These are phyloP conservation scores for Nibea albiflora DNA, from an alignment of 2,113 vertebrate species.

Conservation along the genomic window DNA sequence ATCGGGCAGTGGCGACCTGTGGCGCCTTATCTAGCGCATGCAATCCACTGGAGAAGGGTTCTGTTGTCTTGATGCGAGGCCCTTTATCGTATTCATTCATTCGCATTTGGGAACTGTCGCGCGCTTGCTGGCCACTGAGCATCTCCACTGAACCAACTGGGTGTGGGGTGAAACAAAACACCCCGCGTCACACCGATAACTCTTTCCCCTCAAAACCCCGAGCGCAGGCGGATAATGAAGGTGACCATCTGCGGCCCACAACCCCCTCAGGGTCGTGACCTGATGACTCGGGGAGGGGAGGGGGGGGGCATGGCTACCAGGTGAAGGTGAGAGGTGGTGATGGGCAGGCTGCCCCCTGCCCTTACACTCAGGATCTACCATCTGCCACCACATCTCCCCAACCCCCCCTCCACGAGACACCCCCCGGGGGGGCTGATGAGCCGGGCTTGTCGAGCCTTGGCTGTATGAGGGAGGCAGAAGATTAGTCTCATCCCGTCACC, in stretches of 20 bases:
- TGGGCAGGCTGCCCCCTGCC: constrained; percentile 67
- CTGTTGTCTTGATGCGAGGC: neutral
- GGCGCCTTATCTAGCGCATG: neutral
- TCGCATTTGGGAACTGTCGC: neutral
- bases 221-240: constrained; percentile 60
- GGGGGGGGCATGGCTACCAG: constrained; percentile 76
- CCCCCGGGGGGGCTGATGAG: constrained; percentile 62
- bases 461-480: constrained; percentile 25
- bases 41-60: neutral
- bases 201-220: constrained; percentile 25
- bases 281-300: constrained; percentile 68
- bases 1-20: neutral
- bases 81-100: neutral
- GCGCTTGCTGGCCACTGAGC: neutral
- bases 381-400: constrained; percentile 75
- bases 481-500: constrained; percentile 60
- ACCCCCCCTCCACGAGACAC: neutral
- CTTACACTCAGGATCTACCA: constrained; percentile 79
- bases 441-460: constrained; percentile 70
- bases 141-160: neutral
- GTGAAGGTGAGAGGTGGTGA: constrained; percentile 79
- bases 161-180: constrained; percentile 26
- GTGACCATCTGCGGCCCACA: constrained; percentile 75
- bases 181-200: neutral
- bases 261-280: constrained; percentile 71